Conservation (phyloP, 2,113 vertebrate species). For the Eulemur rufifrons region DNA sequence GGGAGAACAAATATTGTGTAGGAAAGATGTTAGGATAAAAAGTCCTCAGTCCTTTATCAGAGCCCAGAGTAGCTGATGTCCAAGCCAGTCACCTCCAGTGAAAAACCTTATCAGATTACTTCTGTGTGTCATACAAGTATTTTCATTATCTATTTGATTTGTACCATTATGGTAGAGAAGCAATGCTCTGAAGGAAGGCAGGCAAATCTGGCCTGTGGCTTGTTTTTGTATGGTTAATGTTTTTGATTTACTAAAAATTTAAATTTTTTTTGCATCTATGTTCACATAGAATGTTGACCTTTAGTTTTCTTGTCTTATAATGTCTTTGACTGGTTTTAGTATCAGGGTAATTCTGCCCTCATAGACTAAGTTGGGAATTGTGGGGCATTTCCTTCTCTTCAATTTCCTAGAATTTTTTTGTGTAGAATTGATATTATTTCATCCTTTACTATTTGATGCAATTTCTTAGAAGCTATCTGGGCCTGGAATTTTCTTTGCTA, state of each 20-base stretch:
- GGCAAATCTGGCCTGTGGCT: neutral
- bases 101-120: neutral
- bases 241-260: conserved; percentile 15
- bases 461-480: neutral
- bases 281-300: neutral
- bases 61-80: neutral
- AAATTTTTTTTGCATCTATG: neutral
- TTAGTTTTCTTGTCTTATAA: neutral
- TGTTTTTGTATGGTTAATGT: neutral
- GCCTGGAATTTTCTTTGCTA: neutral
- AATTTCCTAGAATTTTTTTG: neutral
- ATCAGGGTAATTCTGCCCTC: neutral
- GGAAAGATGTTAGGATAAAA: conserved; percentile 31
- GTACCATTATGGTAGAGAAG: neutral
- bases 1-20: neutral
- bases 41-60: neutral
- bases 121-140: neutral
- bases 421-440: neutral
- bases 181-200: neutral
- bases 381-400: neutral
- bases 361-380: conserved; percentile 3
- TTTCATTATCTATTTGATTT: conserved; percentile 28
- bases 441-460: neutral
- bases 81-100: neutral
- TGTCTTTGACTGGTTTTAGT: conserved; percentile 24